Evolutionary conservation across 2,888 invertebrate genomes (phyloP).

Genomic region (Exephanes ischioxanthus): DNA sequence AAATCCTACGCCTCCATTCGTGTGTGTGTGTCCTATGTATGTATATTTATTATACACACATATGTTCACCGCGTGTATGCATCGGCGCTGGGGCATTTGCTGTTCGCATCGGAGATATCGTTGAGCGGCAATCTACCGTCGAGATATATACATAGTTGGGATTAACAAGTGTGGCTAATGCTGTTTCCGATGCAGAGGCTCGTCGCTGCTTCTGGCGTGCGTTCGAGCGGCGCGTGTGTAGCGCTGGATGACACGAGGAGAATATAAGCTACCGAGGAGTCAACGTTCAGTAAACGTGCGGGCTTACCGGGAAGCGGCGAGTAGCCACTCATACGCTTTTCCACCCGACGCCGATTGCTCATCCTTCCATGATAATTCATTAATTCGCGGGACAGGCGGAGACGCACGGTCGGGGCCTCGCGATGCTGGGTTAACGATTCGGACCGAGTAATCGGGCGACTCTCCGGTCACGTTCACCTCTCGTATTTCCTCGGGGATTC

Average conservation of each 20-base stretch:
- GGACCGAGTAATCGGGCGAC: constrained; percentile 58
- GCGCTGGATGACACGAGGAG: constrained; percentile 44
- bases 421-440: constrained; percentile 51
- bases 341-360: constrained; percentile 50
- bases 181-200: constrained; percentile 58
- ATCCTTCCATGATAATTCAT: constrained; percentile 57
- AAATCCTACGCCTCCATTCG: constrained; percentile 7
- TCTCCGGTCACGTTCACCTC: constrained; percentile 58
- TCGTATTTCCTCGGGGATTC: constrained; percentile 49
- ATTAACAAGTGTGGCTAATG: constrained; percentile 67
- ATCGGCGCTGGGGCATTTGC: constrained; percentile 30
- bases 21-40: too few relatives aligned
- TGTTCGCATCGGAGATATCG: constrained; percentile 58
- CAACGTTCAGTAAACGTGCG: constrained; percentile 59
- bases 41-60: neutral
- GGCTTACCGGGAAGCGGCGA: constrained; percentile 39
- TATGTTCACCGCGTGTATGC: neutral
- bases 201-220: constrained; percentile 32
- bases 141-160: constrained; percentile 59
- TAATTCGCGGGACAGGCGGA: constrained; percentile 39
- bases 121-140: constrained; percentile 54
- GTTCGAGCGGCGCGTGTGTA: constrained; percentile 33
- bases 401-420: neutral
- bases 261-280: constrained; percentile 47
- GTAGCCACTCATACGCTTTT: constrained; percentile 30